Percentiles rank a stretch among this genome's conserved stretches.
Conservation (phyloP, 1,140 invertebrate species). For the Phocides pigmalion region DNA sequence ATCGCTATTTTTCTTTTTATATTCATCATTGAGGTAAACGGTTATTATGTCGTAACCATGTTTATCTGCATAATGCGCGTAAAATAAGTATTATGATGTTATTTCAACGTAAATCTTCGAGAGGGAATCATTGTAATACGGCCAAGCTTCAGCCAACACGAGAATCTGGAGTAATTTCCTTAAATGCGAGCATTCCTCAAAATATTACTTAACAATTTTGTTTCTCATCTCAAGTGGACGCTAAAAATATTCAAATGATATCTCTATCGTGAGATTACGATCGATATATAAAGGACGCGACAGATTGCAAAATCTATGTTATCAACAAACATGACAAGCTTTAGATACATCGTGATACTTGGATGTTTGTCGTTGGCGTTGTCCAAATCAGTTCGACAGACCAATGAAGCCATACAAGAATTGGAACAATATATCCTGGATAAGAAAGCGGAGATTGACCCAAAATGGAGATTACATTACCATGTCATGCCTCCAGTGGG, state of each 20-base stretch:
- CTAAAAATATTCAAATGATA: conserved; percentile 40
- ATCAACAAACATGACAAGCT: conserved; percentile 7
- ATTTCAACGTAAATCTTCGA: too few relatives aligned
- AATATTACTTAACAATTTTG: neutral
- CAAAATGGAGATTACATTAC: conserved; percentile 59
- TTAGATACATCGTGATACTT: conserved; percentile 23
- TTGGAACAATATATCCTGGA: conserved; percentile 61
- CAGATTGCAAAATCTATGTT: conserved; percentile 5
- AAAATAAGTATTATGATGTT: too few relatives aligned
- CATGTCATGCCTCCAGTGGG: conserved; percentile 68
- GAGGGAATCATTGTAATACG: too few relatives aligned
- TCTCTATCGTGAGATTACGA: conserved; percentile 29
- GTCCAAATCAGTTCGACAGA: conserved; percentile 29
- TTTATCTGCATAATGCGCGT: too few relatives aligned
- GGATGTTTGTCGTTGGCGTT: conserved; percentile 17
- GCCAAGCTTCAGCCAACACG: neutral
- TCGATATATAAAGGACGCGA: conserved; percentile 30
- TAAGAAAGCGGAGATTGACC: conserved; percentile 57
- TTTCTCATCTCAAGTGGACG: conserved; percentile 26
- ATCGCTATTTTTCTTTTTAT: too few relatives aligned
- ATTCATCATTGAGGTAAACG: too few relatives aligned
- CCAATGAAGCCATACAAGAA: conserved; percentile 44
- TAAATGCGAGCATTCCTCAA: too few relatives aligned
- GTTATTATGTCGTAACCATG: too few relatives aligned
- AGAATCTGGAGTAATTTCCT: too few relatives aligned